Base-by-base conservation (phyloP, 2,888 invertebrate genomes). In the Nysson spinosus region DNA sequence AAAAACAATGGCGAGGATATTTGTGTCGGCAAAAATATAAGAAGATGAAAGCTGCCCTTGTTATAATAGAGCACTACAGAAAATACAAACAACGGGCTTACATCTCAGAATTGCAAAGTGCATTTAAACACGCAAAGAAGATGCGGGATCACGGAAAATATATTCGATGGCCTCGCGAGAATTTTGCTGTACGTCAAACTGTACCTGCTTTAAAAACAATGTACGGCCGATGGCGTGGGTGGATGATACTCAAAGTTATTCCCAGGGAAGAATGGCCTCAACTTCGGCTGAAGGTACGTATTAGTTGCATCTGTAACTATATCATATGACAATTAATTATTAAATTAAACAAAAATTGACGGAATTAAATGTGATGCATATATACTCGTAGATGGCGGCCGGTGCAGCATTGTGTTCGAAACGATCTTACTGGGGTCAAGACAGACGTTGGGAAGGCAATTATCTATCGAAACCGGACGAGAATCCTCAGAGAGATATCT, bases 1-100 rank as follows among this genome's bases (percentile, higher is more conserved):
- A 99, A 89, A 99, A 98, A 89, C 94, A 96, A 87, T 97, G 97
- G 92, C 91, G 98, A 76, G 99, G 96, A 17, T 90, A 90, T 65
- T 80, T 88, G 35, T 95, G 95, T 6, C 89, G 99, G 16, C 90
- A 91, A 82, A 91, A 93, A 44, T 97, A 95, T 87, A 92, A 93
- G 86, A 92, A 92, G 87, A 94, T 98, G 91, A 92, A 92, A 86
- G 98, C 99, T 0, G 94, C 96, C 0, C 88, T 94, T 72, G 87
- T 89, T 58, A 98, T 99, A 79, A 93, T 94, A 88, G 90, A 91
- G 51, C 92, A 93, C 5, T 99, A 96, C 89, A 90, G 94, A 51
- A 89, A 90, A 46, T 95, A 94, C 88, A 96, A 95, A 85, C 88
- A 93, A 80, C 90, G 94, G 34, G 88, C 90, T 26, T 96, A 96